A percentile compares a stretch with the other conserved stretches of the same genome.
Evolutionary conservation across 1,140 invertebrate species (phyloP).

Genomic region (Hestina assimilis): DNA sequence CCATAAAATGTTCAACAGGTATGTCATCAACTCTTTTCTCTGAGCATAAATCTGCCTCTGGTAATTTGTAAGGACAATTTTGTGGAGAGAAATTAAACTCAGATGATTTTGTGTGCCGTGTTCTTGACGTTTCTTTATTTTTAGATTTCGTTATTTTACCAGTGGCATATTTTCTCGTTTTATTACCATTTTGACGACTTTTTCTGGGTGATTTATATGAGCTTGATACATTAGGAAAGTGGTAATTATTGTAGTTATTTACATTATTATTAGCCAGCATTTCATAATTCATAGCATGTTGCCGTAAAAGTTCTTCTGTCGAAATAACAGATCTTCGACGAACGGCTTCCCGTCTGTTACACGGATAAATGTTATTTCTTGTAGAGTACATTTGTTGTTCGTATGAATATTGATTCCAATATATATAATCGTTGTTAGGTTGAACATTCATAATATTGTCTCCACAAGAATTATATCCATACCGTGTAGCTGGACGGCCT

Average conservation of each 20-base stretch:
- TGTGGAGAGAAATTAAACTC: not conserved
- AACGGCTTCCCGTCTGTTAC: slow-evolving; percentile 13
- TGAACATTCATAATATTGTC: slow-evolving; percentile 11
- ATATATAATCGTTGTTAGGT: slow-evolving; percentile 10
- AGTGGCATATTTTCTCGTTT: not conserved
- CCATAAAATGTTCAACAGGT: not conserved
- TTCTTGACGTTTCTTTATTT: not conserved
- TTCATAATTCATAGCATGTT: slow-evolving; percentile 24
- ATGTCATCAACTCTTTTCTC: not conserved
- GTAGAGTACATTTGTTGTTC: slow-evolving; percentile 16
- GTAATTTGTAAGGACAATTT: not conserved
- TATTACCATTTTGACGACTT: not conserved
- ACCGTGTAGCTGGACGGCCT: slow-evolving; percentile 5
- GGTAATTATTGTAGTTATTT: slow-evolving; percentile 5
- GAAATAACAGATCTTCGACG: slow-evolving; percentile 24
- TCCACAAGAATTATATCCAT: not conserved
- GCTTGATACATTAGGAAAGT: slow-evolving; percentile 12
- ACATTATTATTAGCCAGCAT: slow-evolving; percentile 5
- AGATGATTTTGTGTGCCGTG: not conserved
- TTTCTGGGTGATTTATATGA: not conserved
- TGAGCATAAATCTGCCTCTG: not conserved
- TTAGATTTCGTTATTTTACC: not conserved
- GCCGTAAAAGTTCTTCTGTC: slow-evolving; percentile 19
- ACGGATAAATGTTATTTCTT: slow-evolving; percentile 12
- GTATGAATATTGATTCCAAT: slow-evolving; percentile 25